These are phyloP conservation scores for Akabosia matsudoensis DNA, from an alignment of 1,140 invertebrate genomes.

Conservation along the genomic window DNA sequence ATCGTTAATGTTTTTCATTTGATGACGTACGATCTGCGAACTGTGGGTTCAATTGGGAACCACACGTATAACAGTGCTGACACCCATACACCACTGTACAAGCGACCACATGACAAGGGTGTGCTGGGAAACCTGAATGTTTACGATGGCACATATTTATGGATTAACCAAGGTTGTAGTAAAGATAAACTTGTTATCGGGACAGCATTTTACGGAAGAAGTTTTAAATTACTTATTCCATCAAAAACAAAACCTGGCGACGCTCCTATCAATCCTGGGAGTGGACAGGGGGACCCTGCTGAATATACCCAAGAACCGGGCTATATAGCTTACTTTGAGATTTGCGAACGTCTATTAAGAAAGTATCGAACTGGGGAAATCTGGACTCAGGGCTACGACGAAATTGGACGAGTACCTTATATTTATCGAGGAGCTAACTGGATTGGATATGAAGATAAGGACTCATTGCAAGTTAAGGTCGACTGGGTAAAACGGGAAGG, in stretches of 20 bases:
- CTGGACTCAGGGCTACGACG: slow-evolving; percentile 50
- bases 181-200: slow-evolving; percentile 17
- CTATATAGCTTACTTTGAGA: neutral
- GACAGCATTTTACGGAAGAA: neutral
- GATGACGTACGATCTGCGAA: slow-evolving; percentile 17
- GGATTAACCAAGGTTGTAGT: neutral
- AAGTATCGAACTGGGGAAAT: neutral
- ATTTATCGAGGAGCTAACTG: slow-evolving; percentile 53
- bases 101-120: neutral
- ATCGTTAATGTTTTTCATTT: slow-evolving; percentile 1
- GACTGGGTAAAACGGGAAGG: slow-evolving; percentile 47
- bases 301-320: slow-evolving; percentile 51
- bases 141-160: neutral
- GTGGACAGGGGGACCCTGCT: slow-evolving; percentile 25
- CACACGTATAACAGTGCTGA: slow-evolving; percentile 26
- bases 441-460: slow-evolving; percentile 57
- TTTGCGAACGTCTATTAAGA: neutral
- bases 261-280: slow-evolving; percentile 1
- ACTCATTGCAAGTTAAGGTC: slow-evolving; percentile 51
- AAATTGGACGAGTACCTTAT: slow-evolving; percentile 52
- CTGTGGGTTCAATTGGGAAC: slow-evolving; percentile 2
- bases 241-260: neutral
- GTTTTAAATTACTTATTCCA: neutral
- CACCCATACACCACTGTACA: neutral
- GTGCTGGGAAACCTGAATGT: neutral